Evolutionary conservation across 1,140 invertebrate species (phyloP).

Genomic region (Notospermus geniculatus): DNA sequence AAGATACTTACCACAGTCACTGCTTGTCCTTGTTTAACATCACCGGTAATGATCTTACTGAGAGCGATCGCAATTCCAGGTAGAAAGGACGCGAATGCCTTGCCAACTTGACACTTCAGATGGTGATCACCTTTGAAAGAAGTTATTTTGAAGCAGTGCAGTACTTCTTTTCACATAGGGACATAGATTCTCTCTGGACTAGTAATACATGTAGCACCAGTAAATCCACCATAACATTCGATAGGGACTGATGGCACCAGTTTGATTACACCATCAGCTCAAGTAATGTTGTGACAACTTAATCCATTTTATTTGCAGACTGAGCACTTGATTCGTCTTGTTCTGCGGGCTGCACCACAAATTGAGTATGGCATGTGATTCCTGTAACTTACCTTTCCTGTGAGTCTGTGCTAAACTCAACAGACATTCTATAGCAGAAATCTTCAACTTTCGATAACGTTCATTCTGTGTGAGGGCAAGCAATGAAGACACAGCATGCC

Average conservation of each 20-base stretch:
- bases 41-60: conserved; percentile 39
- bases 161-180: no score
- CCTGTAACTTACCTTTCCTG: conserved; percentile 31
- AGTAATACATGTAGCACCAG: no score
- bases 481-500: conserved; percentile 38
- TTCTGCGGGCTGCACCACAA: no score
- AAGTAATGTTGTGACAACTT: no score
- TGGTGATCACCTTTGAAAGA: conserved; percentile 5
- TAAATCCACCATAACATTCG: no score
- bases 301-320: no score
- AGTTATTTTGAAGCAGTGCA: no score
- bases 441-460: conserved; percentile 29
- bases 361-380: no score
- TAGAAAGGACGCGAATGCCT: conserved; percentile 44
- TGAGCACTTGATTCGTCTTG: no score
- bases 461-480: conserved; percentile 37
- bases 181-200: no score
- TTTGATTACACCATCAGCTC: no score
- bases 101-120: conserved; percentile 30
- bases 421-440: conserved; percentile 34
- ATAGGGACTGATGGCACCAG: no score
- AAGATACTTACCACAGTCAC: conserved; percentile 32
- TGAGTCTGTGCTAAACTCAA: conserved; percentile 31
- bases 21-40: conserved; percentile 43
- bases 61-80: conserved; percentile 44